These are phyloP conservation scores for Drosophila mojavensis DNA, from an alignment of 1,140 invertebrate species.

Conservation along the genomic window DNA sequence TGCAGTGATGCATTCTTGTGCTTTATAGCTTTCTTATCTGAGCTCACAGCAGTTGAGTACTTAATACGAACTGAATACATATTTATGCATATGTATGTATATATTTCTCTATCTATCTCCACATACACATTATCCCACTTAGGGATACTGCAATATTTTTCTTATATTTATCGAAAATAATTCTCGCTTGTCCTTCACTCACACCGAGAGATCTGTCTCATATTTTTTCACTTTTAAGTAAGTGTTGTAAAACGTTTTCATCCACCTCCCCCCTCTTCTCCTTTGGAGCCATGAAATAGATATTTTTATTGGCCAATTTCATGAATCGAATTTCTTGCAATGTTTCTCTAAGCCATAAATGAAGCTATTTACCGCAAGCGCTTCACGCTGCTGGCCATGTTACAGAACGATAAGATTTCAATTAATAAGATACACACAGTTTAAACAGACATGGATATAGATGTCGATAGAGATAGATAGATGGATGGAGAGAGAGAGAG, in stretches of 20 bases:
- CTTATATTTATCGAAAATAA: no score
- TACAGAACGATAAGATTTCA: conserved; percentile 57
- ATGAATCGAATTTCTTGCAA: conserved; percentile 6
- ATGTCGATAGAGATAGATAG: not conserved
- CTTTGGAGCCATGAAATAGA: conserved; percentile 15
- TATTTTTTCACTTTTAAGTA: not conserved
- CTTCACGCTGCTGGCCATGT: conserved; percentile 25
- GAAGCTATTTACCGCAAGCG: conserved; percentile 28
- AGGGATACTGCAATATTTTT: no score
- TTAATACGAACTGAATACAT: not conserved
- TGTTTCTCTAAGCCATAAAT: conserved; percentile 35
- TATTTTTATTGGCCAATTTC: conserved; percentile 30
- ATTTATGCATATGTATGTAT: not conserved
- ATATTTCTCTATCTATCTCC: not conserved
- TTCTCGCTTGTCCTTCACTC: not conserved
- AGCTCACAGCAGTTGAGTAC: no score
- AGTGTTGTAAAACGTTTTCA: not conserved
- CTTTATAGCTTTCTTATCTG: no score
- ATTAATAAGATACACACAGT: conserved; percentile 42
- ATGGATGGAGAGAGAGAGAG: no score
- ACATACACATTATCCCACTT: no score
- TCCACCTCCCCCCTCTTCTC: no score
- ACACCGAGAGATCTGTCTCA: no score
- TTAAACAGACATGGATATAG: conserved; percentile 28
- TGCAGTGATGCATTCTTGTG: no score